Percentiles rank a stretch among this genome's conserved stretches.
phyloP scores from a whole-genome alignment of 2,888 invertebrate species.

The Nebria brevicollis region DNA sequence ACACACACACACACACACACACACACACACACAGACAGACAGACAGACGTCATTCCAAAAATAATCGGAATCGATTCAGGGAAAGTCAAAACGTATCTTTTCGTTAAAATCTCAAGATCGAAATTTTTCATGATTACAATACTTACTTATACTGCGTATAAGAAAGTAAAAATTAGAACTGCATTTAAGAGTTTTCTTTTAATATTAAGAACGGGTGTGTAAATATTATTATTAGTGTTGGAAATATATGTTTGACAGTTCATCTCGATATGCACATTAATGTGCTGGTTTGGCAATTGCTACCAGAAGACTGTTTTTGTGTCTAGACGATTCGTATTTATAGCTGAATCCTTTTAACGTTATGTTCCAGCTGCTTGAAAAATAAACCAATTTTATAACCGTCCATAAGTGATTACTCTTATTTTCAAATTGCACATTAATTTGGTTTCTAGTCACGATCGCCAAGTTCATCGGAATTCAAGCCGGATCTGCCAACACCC shows the following conservation, averaged over 20 bases:
- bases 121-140: no score
- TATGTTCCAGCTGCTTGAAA: conserved; percentile 18
- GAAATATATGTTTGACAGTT: not conserved
- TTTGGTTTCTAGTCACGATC: not conserved
- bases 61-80: no score
- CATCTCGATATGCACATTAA: not conserved
- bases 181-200: no score
- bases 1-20: no score
- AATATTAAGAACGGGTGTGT: not conserved
- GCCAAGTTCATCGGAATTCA: not conserved
- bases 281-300: not conserved
- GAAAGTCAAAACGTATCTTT: no score
- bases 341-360: conserved; percentile 26
- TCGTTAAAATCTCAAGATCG: no score
- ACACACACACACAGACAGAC: no score
- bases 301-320: conserved; percentile 4
- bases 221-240: not conserved
- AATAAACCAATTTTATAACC: conserved; percentile 23
- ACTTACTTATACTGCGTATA: no score
- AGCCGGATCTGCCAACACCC: not conserved
- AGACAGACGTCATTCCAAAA: no score
- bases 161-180: no score
- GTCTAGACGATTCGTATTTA: conserved; percentile 19
- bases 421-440: not conserved
- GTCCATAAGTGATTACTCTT: conserved; percentile 2